Base-by-base conservation (phyloP, 2,797 vertebrate species). In the Leptatherina wallacei region DNA sequence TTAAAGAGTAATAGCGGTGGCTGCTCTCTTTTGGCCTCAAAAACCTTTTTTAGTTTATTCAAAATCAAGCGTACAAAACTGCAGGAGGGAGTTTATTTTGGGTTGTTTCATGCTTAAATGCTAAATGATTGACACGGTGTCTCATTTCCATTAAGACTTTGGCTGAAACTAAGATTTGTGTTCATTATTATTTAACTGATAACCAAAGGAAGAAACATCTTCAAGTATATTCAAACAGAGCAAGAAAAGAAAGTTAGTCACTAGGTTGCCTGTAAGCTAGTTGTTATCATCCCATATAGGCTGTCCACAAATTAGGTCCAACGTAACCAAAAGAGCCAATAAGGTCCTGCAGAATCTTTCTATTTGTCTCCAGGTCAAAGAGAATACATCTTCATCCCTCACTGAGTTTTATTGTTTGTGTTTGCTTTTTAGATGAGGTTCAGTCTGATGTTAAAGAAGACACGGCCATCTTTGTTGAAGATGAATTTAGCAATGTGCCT, bases 401-500 rank as follows among this genome's bases (percentile, higher is more conserved):
- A 18, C 6, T 24, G 14, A 22, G 4, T 49, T 13, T 55, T 10
- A 30, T 55, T 75, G 22, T 67, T 24, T 2, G 4, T 71, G 74
- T 71, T 82, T 54, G 59, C 44, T 10, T 51, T 36, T 2, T 52
- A 92, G 89, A 33, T 85, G 55, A 83, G 47, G 49, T 55, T 54
- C 36, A 47, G 32, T 20, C 70, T 27, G 76, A 72, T 30, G 55
- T 33, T 40, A 65, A 77, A 58, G 66, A 70, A 42, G 69, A 65
- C 11, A 14, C 14, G 0, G 14, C 64, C 7, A 36, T 35, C 12
- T 3, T 29, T 62, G 69, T 6, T 36, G 69, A 73, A 56, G 61
- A 65, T 57, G 60, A 47, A 24, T 5, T 18, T 32, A 22, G 49
- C 65, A 32, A 16, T 32, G 2, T 75, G 44, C 66, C 85, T 0